phyloP scores from a whole-genome alignment of 2,113 vertebrate species.

The Furnarius figulus region DNA sequence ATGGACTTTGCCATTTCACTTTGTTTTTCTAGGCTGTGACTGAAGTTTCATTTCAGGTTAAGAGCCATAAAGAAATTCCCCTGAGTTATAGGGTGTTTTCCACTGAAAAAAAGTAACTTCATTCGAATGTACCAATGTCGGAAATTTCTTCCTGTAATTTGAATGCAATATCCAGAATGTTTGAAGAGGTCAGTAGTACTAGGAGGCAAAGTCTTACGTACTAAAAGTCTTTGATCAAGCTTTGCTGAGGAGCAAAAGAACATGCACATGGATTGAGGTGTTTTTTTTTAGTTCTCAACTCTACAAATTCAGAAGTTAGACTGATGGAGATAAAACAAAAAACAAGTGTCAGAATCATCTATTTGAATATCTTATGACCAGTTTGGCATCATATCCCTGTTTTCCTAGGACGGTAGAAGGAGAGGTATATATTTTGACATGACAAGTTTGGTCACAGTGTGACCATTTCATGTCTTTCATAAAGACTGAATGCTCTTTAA shows the following conservation, averaged over 20 bases:
- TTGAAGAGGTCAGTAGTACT: not conserved
- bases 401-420: not conserved
- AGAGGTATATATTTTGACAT: not conserved
- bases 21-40: not conserved
- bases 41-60: not conserved
- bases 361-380: not conserved
- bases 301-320: not conserved
- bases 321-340: not conserved
- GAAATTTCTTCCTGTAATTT: not conserved
- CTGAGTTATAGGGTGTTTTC: not conserved
- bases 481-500: not conserved
- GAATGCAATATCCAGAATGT: not conserved
- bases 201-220: not conserved
- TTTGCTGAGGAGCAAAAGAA: not conserved
- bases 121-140: not conserved
- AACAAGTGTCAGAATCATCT: not conserved
- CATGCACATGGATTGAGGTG: not conserved
- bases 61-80: not conserved
- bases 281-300: fast-evolving
- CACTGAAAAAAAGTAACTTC: not conserved
- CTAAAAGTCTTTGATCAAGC: not conserved
- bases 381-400: not conserved
- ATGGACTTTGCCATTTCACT: not conserved
- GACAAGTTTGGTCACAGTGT: not conserved
- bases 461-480: not conserved